Evolutionary conservation across 2,888 invertebrate genomes (phyloP).

Genomic region (Leptinotarsa rubiginosa): DNA sequence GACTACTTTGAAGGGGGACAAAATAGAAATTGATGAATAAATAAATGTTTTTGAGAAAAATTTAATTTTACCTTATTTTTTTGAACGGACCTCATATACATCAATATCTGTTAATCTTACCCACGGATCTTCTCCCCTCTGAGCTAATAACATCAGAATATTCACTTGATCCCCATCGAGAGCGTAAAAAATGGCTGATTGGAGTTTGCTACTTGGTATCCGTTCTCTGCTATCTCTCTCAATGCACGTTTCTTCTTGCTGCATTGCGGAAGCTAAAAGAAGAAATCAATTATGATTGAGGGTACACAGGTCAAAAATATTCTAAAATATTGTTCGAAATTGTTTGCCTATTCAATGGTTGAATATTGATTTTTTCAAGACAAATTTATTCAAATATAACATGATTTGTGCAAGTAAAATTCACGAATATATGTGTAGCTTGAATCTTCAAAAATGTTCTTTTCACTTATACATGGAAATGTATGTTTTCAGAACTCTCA

Average conservation of each 20-base stretch:
- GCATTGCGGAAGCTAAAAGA: constrained; percentile 58
- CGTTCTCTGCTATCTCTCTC: constrained; percentile 62
- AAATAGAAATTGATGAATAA: too few species aligned
- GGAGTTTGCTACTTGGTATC: constrained; percentile 69
- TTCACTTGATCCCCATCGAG: constrained; percentile 80
- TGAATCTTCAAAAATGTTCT: too few species aligned
- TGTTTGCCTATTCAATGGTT: too few species aligned
- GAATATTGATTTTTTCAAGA: too few species aligned
- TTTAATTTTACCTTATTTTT: neutral
- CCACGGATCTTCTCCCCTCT: constrained; percentile 79
- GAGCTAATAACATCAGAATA: constrained; percentile 74
- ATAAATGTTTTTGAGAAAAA: too few species aligned
- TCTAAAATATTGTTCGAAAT: neutral
- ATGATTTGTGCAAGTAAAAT: too few species aligned
- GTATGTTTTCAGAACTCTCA: constrained; percentile 54
- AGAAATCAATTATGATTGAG: neutral
- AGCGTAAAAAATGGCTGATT: constrained; percentile 78
- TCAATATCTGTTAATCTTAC: constrained; percentile 56
- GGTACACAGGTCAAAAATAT: neutral
- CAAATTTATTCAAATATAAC: too few species aligned
- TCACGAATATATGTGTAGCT: too few species aligned
- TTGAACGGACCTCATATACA: neutral
- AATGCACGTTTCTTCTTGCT: constrained; percentile 69
- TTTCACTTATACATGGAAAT: too few species aligned
- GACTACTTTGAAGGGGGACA: too few species aligned